A percentile compares a stretch with the other conserved stretches of the same genome.
phyloP scores from a whole-genome alignment of 1,140 invertebrate species.

The Antheraea pernyi region DNA sequence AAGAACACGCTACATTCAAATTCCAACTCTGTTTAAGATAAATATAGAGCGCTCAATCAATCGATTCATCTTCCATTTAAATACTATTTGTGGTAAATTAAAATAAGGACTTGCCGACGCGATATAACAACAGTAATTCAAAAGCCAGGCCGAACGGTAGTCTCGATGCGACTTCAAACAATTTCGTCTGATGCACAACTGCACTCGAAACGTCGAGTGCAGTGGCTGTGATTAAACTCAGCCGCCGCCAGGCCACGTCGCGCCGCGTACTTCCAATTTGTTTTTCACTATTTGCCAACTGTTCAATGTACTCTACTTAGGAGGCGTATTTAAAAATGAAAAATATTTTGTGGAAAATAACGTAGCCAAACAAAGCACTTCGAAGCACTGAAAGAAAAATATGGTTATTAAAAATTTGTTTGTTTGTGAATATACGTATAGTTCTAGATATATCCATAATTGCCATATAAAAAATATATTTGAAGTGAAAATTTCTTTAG shows the following conservation, averaged over 20 bases:
- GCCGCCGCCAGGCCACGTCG: conserved; percentile 19
- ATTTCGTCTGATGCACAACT: conserved; percentile 47
- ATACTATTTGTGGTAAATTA: background rate
- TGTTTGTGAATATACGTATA: too few relatives aligned
- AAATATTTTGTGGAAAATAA: background rate
- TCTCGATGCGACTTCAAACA: conserved; percentile 50
- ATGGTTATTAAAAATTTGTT: too few relatives aligned
- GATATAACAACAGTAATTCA: background rate
- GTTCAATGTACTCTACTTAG: conserved; percentile 16
- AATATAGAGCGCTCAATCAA: background rate
- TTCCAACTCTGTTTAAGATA: background rate
- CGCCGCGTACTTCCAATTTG: conserved; percentile 4
- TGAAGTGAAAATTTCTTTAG: too few relatives aligned
- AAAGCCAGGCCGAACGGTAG: conserved; percentile 27
- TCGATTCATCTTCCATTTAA: background rate
- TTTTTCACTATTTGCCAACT: conserved; percentile 39
- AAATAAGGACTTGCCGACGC: background rate
- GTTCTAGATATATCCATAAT: too few relatives aligned
- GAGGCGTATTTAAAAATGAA: background rate
- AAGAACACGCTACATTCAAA: background rate
- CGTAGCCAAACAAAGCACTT: background rate
- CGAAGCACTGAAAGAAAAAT: background rate
- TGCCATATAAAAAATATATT: too few relatives aligned
- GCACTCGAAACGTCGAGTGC: conserved; percentile 49
- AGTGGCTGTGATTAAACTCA: conserved; percentile 60